Evolutionary conservation across 2,888 invertebrate genomes (phyloP).

Genomic region (Choristoneura rosaceana): DNA sequence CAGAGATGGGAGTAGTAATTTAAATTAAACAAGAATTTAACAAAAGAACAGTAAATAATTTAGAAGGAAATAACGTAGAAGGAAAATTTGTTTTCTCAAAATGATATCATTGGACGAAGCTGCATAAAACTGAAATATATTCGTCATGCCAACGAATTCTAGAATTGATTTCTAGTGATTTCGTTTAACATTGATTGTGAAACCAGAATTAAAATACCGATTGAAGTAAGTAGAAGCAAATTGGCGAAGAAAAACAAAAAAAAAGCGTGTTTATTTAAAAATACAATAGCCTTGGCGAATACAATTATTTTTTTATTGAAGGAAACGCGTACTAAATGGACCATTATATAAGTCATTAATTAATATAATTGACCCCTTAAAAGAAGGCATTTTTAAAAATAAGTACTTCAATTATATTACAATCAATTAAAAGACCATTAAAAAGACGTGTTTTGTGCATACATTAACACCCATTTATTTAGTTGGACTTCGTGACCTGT

Average conservation of each 20-base stretch:
- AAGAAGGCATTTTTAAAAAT: background rate
- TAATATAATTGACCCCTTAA: background rate
- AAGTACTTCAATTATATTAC: background rate
- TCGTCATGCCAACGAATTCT: too few relatives aligned
- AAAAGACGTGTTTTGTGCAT: background rate
- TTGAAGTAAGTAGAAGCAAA: background rate
- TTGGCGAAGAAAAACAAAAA: background rate
- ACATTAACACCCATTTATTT: background rate
- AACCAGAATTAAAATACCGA: background rate
- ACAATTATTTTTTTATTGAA: constrained; percentile 1
- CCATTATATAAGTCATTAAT: background rate
- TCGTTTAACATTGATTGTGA: background rate
- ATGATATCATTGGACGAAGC: background rate
- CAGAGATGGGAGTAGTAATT: background rate
- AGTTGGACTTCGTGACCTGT: background rate
- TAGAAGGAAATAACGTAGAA: background rate
- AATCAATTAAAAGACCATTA: background rate
- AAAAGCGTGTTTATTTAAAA: background rate
- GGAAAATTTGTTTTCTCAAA: background rate
- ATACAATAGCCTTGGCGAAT: background rate
- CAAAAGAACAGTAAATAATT: background rate
- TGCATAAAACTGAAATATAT: background rate
- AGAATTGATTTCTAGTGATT: too few relatives aligned
- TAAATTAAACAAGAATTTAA: background rate
- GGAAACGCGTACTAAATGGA: background rate